Evolutionary conservation across 2,113 vertebrate genomes (phyloP), one percentile per base, ranked within the genome.

Genomic region (Aix galericulata): DNA sequence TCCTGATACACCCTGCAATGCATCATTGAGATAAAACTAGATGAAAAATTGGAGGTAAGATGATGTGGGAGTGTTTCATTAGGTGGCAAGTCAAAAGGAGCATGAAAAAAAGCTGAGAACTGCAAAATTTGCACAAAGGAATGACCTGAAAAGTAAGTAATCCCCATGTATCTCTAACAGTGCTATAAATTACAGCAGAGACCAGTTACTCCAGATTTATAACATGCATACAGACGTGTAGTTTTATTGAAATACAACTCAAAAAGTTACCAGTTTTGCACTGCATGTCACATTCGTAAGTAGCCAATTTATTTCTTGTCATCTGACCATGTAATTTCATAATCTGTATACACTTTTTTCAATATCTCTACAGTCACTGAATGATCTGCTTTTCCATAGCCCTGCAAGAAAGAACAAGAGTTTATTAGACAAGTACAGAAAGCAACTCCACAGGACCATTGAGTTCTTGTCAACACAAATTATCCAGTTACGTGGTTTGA

Each of bases 311-410:
- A 98, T 97, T 98, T 98, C 94, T 97, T 98, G 82, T 98, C 98
- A 88, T 99, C 98, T 53, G 98, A 98, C 98, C 98, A 99, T 38
- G 97, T 98, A 89, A 99, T 97, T 75, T 99, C 98, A 95, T 99
- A 99, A 94, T 98, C 97, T 55, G 96, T 96, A 73, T 98, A 99
- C 40, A 78, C 95, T 73, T 92, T 95, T 96, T 98, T 99, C 92
- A 99, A 93, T 96, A 98, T 98, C 93, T 98, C 98, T 15, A 91
- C 98, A 50, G 99, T 98, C 48, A 98, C 96, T 4, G 98, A 97
- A 78, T 99, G 99, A 90, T 99, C 98, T 87, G 99, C 99, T 98
- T 99, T 99, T 26, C 99, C 99, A 97, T 98, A 99, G 48, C 97
- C 99, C 99, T 99, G 96, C 72, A 67, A 40, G 84, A 78, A 80